Evolutionary conservation across 2,113 vertebrate genomes (phyloP), one percentile per base, ranked within the genome.

Genomic region (Chunga burmeisteri): DNA sequence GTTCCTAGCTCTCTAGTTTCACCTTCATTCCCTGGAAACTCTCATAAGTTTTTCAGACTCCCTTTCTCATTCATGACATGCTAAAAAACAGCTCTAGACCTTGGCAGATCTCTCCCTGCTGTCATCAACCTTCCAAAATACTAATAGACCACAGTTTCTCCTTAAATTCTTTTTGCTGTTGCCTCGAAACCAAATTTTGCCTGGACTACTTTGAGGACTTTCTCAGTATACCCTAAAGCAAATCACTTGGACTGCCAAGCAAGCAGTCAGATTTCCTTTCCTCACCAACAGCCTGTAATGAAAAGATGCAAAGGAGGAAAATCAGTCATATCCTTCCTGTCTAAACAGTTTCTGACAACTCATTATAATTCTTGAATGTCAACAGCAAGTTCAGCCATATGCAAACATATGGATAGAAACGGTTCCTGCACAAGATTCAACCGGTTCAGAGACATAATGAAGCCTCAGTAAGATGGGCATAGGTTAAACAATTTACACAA

Each of bases 261-360:
- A 96, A 80, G 78, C 62, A 90, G 50, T 80, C 81, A 93, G 13
- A 71, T 91, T 82, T 94, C 49, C 56, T 91, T 93, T 88, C 49
- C 38, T 94, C 42, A 92, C 56, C 36, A 75, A 80, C 9, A 72
- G 70, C 27, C 66, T 59, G 44, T 34, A 85, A 87, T 6, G 1
- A 89, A 87, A 91, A 93, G 34, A 90, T 90, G 62, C 30, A 85
- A 87, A 93, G 36, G 11, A 94, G 36, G 66, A 67, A 96, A 94
- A 94, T 82, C n/a, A 84, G 52, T 95, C 61, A 75, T 81, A 68
- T 15, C 25, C 21, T 75, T 95, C n/a, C 55, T 88, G 67, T 86
- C 22, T 87, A 95, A 96, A 86, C 52, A 70, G 52, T 26, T 94
- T 89, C 81, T 94, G 94, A 86, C 85, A 96, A 67, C 40, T 95